Percentiles rank a stretch among this genome's conserved stretches.
Evolutionary conservation across 2,113 vertebrate species (phyloP).

Genomic region (Paraplagusia blochii): DNA sequence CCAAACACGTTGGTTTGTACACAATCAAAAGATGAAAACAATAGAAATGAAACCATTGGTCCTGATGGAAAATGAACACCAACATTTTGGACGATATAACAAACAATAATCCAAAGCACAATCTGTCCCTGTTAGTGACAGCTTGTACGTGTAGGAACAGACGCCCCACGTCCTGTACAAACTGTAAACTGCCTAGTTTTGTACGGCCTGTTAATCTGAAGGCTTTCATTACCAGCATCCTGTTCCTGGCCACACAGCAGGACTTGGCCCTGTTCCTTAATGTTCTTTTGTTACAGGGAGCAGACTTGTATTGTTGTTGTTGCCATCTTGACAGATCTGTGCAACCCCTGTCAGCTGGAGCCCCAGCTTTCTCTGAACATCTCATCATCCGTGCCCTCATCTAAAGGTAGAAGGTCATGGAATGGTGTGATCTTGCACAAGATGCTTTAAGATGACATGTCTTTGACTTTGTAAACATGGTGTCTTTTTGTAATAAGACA

Average conservation of each 20-base stretch:
- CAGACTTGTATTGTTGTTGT: conserved; percentile 35
- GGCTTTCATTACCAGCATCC: neutral
- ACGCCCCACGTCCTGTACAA: neutral
- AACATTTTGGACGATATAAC: neutral
- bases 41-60: too few species aligned
- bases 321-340: conserved; percentile 38
- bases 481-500: too few species aligned
- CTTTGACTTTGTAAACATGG: too few species aligned
- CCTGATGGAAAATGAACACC: neutral
- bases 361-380: conserved; percentile 31
- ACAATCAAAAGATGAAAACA: too few species aligned
- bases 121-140: neutral
- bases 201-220: neutral
- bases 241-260: conserved; percentile 6
- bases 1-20: too few species aligned
- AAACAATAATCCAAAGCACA: neutral
- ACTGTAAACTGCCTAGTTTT: conserved; percentile 1
- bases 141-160: neutral
- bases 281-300: conserved; percentile 7
- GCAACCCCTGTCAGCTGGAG: conserved; percentile 41
- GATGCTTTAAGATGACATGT: too few species aligned
- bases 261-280: conserved; percentile 3
- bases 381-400: conserved; percentile 20
- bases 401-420: conserved; percentile 18
- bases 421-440: conserved; percentile 27